A percentile compares a stretch with the other conserved stretches of the same genome.
phyloP scores from a whole-genome alignment of 2,888 invertebrate genomes.

The Lamproptera curius region DNA sequence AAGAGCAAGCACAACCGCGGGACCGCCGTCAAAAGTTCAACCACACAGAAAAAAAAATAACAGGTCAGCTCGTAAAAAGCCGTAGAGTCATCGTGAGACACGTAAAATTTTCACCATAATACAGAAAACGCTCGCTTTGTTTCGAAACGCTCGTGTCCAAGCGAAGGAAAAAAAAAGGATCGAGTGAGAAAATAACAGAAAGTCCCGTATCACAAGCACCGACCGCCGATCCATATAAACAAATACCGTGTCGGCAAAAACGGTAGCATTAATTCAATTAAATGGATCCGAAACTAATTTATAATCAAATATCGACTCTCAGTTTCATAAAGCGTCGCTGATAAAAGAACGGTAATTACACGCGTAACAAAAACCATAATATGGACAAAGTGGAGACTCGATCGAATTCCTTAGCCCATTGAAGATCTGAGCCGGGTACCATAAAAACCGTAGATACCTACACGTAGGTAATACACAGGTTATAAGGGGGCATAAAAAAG shows the following conservation, averaged over 20 bases:
- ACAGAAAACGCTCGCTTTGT: background rate
- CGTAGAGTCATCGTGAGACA: conserved; percentile 61
- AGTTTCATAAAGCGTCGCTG: conserved; percentile 32
- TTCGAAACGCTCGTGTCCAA: background rate
- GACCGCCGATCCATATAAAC: conserved; percentile 5
- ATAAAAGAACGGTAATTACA: conserved; percentile 37
- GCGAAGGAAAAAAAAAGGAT: background rate
- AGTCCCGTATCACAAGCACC: conserved; percentile 1
- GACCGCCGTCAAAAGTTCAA: conserved; percentile 73
- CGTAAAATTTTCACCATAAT: conserved; percentile 15
- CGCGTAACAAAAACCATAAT: conserved; percentile 36
- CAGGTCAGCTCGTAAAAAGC: conserved; percentile 74
- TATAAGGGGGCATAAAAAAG: conserved; percentile 76
- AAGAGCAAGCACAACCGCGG: conserved; percentile 75
- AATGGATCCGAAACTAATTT: conserved; percentile 18
- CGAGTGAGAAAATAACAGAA: background rate
- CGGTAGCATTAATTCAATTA: conserved; percentile 17
- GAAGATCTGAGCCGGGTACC: conserved; percentile 74
- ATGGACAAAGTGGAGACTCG: conserved; percentile 68
- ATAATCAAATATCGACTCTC: conserved; percentile 24
- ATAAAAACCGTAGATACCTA: conserved; percentile 77
- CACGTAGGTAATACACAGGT: conserved; percentile 77
- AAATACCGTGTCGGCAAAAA: conserved; percentile 9
- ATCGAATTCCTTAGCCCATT: conserved; percentile 77
- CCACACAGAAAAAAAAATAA: conserved; percentile 58